A percentile compares a stretch with the other conserved stretches of the same genome.
phyloP scores from a whole-genome alignment of 2,888 invertebrate species.

The Drosophila kokeensis region DNA sequence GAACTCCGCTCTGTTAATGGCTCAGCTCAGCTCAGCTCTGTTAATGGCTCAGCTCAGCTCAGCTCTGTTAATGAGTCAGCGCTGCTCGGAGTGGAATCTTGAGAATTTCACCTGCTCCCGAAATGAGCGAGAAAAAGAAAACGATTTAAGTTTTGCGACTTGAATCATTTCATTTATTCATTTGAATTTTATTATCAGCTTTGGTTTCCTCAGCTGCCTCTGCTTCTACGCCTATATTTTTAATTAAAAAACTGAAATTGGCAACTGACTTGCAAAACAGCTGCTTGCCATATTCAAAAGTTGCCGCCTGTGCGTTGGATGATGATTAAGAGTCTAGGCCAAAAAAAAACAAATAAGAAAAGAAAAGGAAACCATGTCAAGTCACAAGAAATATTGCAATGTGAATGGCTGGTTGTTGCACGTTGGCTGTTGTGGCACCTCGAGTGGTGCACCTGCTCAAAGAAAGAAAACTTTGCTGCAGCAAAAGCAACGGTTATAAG shows the following conservation, averaged over 20 bases:
- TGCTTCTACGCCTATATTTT: slow-evolving; percentile 26
- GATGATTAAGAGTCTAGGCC: slow-evolving; percentile 18
- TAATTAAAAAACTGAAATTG: slow-evolving; percentile 65
- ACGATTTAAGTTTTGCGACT: background rate
- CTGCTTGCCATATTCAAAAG: slow-evolving; percentile 29
- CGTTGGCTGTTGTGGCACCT: slow-evolving; percentile 26
- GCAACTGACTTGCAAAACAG: slow-evolving; percentile 50
- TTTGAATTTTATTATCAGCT: slow-evolving; percentile 18
- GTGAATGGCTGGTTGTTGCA: slow-evolving; percentile 32
- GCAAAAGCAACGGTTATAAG: slow-evolving; percentile 41
- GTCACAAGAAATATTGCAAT: slow-evolving; percentile 68
- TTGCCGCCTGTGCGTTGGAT: slow-evolving; percentile 30
- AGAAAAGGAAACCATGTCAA: slow-evolving; percentile 74
- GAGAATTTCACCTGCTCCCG: slow-evolving; percentile 35
- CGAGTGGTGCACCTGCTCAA: slow-evolving; percentile 38
- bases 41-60: slow-evolving; percentile 28
- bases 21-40: slow-evolving; percentile 3
- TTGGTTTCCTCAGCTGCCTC: slow-evolving; percentile 1
- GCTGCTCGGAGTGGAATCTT: background rate
- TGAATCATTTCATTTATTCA: slow-evolving; percentile 11
- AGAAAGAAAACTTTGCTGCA: slow-evolving; percentile 67
- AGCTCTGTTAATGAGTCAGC: slow-evolving; percentile 41
- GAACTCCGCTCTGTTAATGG: too few species aligned
- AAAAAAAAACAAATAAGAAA: slow-evolving; percentile 11
- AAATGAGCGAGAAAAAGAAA: background rate